Evolutionary conservation across 2,797 vertebrate genomes (phyloP), one percentile per base, ranked within the genome.

Genomic region (Pelodytes ibericus): DNA sequence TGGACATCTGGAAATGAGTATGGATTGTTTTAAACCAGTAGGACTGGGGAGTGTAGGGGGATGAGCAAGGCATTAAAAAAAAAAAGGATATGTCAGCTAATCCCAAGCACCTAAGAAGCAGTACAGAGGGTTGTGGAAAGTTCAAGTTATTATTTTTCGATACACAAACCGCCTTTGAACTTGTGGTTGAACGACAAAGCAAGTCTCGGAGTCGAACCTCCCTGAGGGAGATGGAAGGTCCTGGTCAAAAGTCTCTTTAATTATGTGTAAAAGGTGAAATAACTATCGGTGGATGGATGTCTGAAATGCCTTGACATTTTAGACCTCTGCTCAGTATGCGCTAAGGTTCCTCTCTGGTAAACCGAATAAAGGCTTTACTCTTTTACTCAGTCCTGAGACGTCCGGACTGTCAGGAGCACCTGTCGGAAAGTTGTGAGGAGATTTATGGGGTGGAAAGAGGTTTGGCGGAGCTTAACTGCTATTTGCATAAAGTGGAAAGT

Each of bases 231-330:
- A 8, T 29, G 64, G 8, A 67, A 30, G 16, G 47, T 9, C 6
- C 20, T 33, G 47, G 27, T 69, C 66, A 67, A 51, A n/a, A 51
- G 44, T 20, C 36, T 11, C 27, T 56, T 69, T 69, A 56, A 69
- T 69, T 69, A 69, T 31, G 47, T 69, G 27, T 56, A 36, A 36
- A 67, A 30, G 26, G 29, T 69, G 66, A 56, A 69, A 31, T 56
- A 15, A 20, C n/a, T 56, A 20, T 31, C 49, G 33, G 11, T 47
- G 22, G 47, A 51, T 20, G 64, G 47, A 67, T 51, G n/a, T 30
- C 64, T 65, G n/a, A 49, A 65, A 67, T 67, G 44, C n/a, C 64
- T 67, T 67, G 64, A 67, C 64, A 67, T 67, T 67, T 67, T 51
- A 26, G 44, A 11, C 25, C n/a, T 16, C 26, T 67, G 31, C 18